A percentile compares a stretch with the other conserved stretches of the same genome.
Evolutionary conservation across 92 coral and sea anemone genomes (phyloP).

Genomic region (Parazoanthus swiftii): DNA sequence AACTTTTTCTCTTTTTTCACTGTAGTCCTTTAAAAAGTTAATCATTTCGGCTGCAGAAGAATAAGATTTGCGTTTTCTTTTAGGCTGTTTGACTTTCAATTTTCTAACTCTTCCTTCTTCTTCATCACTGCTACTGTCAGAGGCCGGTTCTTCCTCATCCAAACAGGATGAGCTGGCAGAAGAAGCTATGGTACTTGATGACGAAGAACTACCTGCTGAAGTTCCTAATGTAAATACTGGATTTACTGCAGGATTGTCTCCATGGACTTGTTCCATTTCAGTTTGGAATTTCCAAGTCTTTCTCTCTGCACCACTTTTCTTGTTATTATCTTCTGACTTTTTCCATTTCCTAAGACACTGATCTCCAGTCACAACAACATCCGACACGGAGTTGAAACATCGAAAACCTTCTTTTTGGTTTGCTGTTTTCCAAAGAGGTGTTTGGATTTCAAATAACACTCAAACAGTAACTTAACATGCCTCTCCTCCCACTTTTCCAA

Average conservation of each 20-base stretch:
- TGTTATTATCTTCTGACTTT: background rate
- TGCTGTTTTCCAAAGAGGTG: no score
- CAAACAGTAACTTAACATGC: background rate
- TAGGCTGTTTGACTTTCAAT: slow-evolving; percentile 42
- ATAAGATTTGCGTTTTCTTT: slow-evolving; percentile 50
- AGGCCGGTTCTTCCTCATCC: background rate
- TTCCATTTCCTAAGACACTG: background rate
- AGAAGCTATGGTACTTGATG: background rate
- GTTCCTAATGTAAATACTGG: background rate
- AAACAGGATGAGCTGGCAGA: background rate
- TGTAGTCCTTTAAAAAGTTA: slow-evolving; percentile 48
- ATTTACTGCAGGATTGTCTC: no score
- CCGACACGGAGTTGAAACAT: background rate
- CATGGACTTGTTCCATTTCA: background rate
- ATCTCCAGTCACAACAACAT: background rate
- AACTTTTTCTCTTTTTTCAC: slow-evolving; percentile 62
- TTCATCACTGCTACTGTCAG: slow-evolving; percentile 29
- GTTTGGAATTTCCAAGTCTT: background rate
- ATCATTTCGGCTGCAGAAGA: slow-evolving; percentile 59
- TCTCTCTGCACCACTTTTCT: background rate
- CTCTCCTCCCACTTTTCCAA: slow-evolving; percentile 4
- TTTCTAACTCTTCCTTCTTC: slow-evolving; percentile 9
- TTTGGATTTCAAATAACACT: no score
- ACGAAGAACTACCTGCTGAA: background rate
- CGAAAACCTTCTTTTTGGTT: background rate